Conservation (phyloP, 2,888 invertebrate genomes). For the Corbicula japonica region DNA sequence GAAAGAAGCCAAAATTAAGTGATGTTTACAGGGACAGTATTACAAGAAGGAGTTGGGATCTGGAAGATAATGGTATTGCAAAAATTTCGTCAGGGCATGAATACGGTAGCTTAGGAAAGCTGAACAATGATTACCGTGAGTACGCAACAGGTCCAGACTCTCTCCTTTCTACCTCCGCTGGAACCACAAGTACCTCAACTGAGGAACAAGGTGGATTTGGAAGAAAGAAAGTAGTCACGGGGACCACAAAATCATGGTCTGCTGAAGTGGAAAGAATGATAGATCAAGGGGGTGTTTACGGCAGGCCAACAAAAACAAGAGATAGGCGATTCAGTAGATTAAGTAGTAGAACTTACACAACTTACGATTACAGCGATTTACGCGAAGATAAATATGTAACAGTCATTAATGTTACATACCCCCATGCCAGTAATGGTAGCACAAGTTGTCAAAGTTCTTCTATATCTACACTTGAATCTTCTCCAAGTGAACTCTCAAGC, state of each 20-base stretch:
- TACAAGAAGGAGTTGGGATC: slow-evolving; percentile 13
- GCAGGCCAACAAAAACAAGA: slow-evolving; percentile 11
- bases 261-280: slow-evolving; percentile 34
- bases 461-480: background rate
- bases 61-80: slow-evolving; percentile 12
- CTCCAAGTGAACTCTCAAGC: background rate
- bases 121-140: slow-evolving; percentile 16
- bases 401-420: slow-evolving; percentile 40
- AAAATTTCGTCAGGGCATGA: slow-evolving; percentile 22
- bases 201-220: slow-evolving; percentile 16
- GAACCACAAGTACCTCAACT: slow-evolving; percentile 12
- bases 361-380: slow-evolving; percentile 16
- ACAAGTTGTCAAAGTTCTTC: too few species aligned
- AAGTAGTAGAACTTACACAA: slow-evolving; percentile 28
- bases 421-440: background rate
- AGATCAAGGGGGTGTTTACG: background rate
- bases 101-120: slow-evolving; percentile 37
- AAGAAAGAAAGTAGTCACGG: slow-evolving; percentile 14
- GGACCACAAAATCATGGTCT: slow-evolving; percentile 33
- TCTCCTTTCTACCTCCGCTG: slow-evolving; percentile 9
- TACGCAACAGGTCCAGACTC: slow-evolving; percentile 1
- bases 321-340: slow-evolving; percentile 4
- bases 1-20: slow-evolving; percentile 17
- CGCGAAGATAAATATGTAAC: slow-evolving; percentile 43
- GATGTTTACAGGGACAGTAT: slow-evolving; percentile 28